Percentiles rank a stretch among this genome's conserved stretches.
These are phyloP conservation scores for Hypomesus transpacificus DNA, from an alignment of 2,113 vertebrate genomes.

Conservation along the genomic window DNA sequence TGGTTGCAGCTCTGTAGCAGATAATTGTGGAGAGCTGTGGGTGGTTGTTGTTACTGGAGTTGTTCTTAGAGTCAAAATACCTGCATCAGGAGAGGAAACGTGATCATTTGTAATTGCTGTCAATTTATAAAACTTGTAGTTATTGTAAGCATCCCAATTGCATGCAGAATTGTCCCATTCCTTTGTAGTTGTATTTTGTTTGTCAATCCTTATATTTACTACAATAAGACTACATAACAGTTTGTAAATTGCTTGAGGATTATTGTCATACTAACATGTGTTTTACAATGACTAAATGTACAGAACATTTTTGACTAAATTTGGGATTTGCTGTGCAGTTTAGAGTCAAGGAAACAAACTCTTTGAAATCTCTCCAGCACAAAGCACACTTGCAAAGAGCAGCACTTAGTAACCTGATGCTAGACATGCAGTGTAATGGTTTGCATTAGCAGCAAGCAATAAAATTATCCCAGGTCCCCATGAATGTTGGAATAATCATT, in stretches of 20 bases:
- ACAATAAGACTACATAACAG: no score
- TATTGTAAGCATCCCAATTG: no score
- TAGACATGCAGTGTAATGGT: constrained; percentile 78
- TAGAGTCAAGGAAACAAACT: constrained; percentile 32
- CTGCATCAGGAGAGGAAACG: neutral
- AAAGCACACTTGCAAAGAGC: constrained; percentile 62
- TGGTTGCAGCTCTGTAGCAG: constrained; percentile 22
- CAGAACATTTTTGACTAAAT: constrained; percentile 34
- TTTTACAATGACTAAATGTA: constrained; percentile 33
- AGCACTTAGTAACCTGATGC: constrained; percentile 74
- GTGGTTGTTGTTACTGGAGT: constrained; percentile 7
- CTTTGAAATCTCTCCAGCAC: constrained; percentile 57
- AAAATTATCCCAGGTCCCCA: constrained; percentile 82
- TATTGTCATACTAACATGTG: constrained; percentile 37
- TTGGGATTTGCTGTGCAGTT: constrained; percentile 26
- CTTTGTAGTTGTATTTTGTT: no score
- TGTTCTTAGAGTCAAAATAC: neutral
- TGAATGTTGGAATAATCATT: constrained; percentile 94
- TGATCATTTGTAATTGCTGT: neutral
- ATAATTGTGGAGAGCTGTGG: constrained; percentile 16
- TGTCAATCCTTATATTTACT: no score
- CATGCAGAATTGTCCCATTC: neutral
- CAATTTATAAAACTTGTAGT: no score
- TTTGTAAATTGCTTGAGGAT: neutral
- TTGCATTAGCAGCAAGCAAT: constrained; percentile 86